Evolutionary conservation across 2,888 invertebrate species (phyloP).

Genomic region (Cristatella mucedo): DNA sequence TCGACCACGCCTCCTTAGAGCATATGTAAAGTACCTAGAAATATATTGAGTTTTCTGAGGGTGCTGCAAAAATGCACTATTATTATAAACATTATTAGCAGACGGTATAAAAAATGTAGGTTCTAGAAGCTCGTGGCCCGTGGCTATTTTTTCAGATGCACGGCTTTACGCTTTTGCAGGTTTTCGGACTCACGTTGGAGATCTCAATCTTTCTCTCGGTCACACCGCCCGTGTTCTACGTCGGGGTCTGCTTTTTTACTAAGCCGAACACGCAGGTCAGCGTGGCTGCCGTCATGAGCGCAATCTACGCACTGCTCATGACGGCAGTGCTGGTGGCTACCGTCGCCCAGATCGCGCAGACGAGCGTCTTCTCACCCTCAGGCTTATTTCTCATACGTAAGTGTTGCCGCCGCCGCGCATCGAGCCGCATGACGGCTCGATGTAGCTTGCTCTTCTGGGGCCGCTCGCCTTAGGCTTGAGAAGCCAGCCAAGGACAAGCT

Average conservation of each 20-base stretch:
- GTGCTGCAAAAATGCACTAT: no score
- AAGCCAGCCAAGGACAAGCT: no score
- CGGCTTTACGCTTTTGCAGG: slow-evolving; percentile 29
- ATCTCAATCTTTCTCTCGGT: slow-evolving; percentile 87
- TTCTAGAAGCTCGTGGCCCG: no score
- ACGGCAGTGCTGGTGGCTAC: slow-evolving; percentile 99
- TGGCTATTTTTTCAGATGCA: slow-evolving; percentile 9
- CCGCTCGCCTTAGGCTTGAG: no score
- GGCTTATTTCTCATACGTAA: slow-evolving; percentile 22
- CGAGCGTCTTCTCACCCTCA: slow-evolving; percentile 47
- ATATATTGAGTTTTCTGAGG: no score
- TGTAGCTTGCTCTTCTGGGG: no score
- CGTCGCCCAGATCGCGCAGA: slow-evolving; percentile 86
- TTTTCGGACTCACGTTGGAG: slow-evolving; percentile 90
- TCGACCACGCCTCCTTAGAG: no score
- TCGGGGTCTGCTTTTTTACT: slow-evolving; percentile 79
- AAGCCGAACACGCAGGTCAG: slow-evolving; percentile 73
- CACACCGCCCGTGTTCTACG: slow-evolving; percentile 74
- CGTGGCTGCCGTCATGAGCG: slow-evolving; percentile 42
- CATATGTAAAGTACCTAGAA: no score
- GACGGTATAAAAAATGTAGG: no score
- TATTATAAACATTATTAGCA: no score
- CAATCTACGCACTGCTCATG: slow-evolving; percentile 90
- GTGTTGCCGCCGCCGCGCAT: no score
- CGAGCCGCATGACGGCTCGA: no score